A percentile compares a stretch with the other conserved stretches of the same genome.
Evolutionary conservation across 2,113 vertebrate genomes (phyloP).

Genomic region (Chamaetylas fuelleborni): DNA sequence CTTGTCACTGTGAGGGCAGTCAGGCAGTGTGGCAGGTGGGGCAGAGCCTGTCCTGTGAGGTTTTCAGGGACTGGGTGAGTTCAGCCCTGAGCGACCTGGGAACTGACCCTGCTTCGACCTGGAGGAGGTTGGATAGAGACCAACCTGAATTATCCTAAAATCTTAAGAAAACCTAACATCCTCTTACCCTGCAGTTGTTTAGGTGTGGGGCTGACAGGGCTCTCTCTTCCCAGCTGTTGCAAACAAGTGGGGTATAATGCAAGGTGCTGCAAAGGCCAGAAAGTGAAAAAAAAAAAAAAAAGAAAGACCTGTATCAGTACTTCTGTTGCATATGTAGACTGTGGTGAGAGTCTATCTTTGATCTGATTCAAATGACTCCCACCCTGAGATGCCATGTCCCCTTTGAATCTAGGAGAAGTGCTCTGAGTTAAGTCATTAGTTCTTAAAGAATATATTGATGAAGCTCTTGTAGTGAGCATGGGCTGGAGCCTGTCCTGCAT

Average conservation of each 20-base stretch:
- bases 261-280: background rate
- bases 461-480: accelerated
- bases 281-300: background rate
- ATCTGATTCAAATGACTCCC: background rate
- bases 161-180: background rate
- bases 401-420: background rate
- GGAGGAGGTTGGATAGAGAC: background rate
- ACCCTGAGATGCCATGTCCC: background rate
- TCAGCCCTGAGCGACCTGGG: background rate
- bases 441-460: background rate
- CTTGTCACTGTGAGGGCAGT: accelerated
- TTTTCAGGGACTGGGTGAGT: background rate
- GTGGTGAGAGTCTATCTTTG: background rate
- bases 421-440: background rate
- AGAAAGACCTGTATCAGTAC: background rate
- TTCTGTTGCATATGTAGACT: background rate
- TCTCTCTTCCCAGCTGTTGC: background rate
- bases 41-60: accelerated
- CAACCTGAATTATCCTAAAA: background rate
- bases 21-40: background rate
- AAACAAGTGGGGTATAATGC: background rate
- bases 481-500: background rate
- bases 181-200: background rate
- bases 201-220: background rate
- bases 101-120: background rate